These are phyloP conservation scores for Crotalus tigris DNA, from an alignment of 2,113 vertebrate species.

Conservation along the genomic window DNA sequence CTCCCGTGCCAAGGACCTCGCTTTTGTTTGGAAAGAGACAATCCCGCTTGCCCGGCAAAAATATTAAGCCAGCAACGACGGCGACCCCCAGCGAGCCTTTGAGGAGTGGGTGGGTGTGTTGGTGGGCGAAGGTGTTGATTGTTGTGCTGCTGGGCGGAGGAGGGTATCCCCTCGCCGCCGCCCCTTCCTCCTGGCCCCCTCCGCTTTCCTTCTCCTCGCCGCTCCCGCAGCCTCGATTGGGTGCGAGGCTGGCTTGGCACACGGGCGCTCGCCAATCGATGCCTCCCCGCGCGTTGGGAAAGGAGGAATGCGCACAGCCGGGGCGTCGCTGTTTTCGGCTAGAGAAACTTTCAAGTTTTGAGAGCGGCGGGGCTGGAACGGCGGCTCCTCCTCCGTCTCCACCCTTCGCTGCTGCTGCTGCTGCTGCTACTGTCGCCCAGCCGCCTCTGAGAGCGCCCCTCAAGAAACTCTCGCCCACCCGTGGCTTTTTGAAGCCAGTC, in stretches of 20 bases:
- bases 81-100: conserved; percentile 38
- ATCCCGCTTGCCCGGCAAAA: neutral
- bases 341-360: conserved; percentile 76
- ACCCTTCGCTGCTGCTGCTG: conserved; percentile 27
- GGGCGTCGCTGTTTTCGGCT: conserved; percentile 61
- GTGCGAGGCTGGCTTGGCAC: conserved; percentile 31
- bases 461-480: neutral
- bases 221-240: conserved; percentile 28
- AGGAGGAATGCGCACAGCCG: conserved; percentile 48
- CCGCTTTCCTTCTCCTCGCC: neutral
- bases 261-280: conserved; percentile 2
- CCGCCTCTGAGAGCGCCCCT: neutral
- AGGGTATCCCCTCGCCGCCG: conserved; percentile 16
- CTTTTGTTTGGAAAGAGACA: conserved; percentile 30
- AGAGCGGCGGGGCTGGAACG: conserved; percentile 67
- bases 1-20: conserved; percentile 34
- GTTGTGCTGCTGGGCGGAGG: neutral
- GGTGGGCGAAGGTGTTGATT: neutral
- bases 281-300: conserved; percentile 35
- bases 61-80: neutral
- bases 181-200: neutral
- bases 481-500: neutral
- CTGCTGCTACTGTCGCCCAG: conserved; percentile 27
- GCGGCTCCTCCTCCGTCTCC: conserved; percentile 26
- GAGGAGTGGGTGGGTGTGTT: conserved; percentile 7